Conservation (phyloP, 2,888 invertebrate species). For the Drosophila barbarae region DNA sequence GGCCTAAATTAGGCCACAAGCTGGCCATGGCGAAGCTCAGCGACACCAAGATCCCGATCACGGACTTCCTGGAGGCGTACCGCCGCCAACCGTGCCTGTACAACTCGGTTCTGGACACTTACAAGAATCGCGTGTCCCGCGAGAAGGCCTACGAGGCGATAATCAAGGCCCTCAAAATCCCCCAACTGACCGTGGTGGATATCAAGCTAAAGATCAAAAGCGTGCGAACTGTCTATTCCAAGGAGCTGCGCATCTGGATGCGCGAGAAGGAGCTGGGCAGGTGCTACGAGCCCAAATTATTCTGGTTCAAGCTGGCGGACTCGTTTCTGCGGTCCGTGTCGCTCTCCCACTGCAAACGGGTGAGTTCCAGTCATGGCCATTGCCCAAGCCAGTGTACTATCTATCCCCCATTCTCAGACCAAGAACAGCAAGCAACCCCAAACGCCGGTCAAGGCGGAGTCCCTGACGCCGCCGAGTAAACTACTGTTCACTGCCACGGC, state of each 20-base stretch:
- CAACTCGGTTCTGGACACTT: constrained; percentile 70
- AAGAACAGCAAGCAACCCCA: constrained; percentile 12
- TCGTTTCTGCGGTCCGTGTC: constrained; percentile 71
- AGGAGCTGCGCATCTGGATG: constrained; percentile 71
- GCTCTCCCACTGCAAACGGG: constrained; percentile 59
- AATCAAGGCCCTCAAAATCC: constrained; percentile 69
- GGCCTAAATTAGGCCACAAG: constrained; percentile 1
- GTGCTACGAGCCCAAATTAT: constrained; percentile 70
- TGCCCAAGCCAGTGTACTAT: background rate
- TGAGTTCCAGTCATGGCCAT: constrained; percentile 22
- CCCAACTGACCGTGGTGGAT: constrained; percentile 69
- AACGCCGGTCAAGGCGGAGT: constrained; percentile 8
- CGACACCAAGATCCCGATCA: constrained; percentile 71
- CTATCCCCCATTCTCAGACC: background rate
- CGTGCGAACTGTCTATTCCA: constrained; percentile 78
- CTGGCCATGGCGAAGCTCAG: constrained; percentile 65
- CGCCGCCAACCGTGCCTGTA: constrained; percentile 75
- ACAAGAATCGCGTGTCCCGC: constrained; percentile 72
- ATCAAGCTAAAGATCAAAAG: constrained; percentile 78
- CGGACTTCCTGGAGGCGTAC: constrained; percentile 75
- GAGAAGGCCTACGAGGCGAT: constrained; percentile 73
- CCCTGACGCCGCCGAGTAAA: constrained; percentile 18
- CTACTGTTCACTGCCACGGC: constrained; percentile 22
- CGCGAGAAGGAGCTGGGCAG: constrained; percentile 61
- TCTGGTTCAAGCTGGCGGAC: constrained; percentile 75